A percentile compares a stretch with the other conserved stretches of the same genome.
Evolutionary conservation across 2,888 invertebrate species (phyloP).

Genomic region (Drosophila robusta): DNA sequence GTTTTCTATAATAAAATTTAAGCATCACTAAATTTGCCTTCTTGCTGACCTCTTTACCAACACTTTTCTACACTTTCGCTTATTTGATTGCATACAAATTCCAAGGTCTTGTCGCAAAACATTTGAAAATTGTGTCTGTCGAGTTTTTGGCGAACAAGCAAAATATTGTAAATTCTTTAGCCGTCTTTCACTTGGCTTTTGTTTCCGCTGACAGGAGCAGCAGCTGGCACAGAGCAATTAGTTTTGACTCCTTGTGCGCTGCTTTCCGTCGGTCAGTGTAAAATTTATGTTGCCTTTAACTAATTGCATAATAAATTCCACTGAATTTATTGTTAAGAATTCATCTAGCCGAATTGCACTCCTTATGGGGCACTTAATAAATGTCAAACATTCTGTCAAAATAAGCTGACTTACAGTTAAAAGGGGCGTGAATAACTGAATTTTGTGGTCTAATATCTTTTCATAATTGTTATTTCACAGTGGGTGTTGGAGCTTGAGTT

Average conservation of each 20-base stretch:
- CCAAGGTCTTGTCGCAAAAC: slow-evolving; percentile 25
- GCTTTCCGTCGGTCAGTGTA: slow-evolving; percentile 54
- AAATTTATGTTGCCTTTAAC: slow-evolving; percentile 59
- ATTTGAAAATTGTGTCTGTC: slow-evolving; percentile 17
- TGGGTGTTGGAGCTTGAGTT: slow-evolving; percentile 44
- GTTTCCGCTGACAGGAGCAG: slow-evolving; percentile 56
- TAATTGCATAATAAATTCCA: slow-evolving; percentile 76
- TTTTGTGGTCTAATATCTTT: slow-evolving; percentile 46
- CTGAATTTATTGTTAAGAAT: slow-evolving; percentile 60
- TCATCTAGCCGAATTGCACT: slow-evolving; percentile 37
- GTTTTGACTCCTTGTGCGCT: slow-evolving; percentile 33
- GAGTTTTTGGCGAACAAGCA: slow-evolving; percentile 8
- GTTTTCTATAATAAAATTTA: too few relatives aligned
- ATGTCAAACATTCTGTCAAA: slow-evolving; percentile 64
- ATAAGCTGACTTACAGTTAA: slow-evolving; percentile 42
- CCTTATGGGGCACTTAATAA: slow-evolving; percentile 42
- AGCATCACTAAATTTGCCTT: not conserved
- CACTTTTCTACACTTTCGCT: slow-evolving; percentile 20
- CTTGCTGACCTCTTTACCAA: not conserved
- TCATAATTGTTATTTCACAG: slow-evolving; percentile 40
- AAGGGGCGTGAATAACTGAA: slow-evolving; percentile 10
- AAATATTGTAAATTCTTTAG: slow-evolving; percentile 31
- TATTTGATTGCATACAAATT: slow-evolving; percentile 32
- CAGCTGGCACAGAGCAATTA: slow-evolving; percentile 37
- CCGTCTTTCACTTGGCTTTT: slow-evolving; percentile 34